A percentile compares a stretch with the other conserved stretches of the same genome.
Conservation (phyloP, 2,113 vertebrate species). For the Rhinoderma darwinii region DNA sequence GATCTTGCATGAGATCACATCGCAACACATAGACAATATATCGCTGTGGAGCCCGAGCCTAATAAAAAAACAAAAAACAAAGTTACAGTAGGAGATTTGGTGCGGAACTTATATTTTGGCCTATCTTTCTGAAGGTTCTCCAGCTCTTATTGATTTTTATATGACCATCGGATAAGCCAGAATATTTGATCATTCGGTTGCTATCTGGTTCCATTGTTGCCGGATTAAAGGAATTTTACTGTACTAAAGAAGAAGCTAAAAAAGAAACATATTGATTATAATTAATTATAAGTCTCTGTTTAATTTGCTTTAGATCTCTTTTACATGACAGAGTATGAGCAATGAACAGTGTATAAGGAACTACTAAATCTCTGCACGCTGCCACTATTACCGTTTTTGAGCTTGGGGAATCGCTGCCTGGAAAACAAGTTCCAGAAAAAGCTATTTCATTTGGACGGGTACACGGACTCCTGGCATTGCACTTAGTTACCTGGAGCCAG, state of each 20-base stretch:
- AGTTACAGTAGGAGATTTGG: no score
- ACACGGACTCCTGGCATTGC: neutral
- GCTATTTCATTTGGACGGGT: slow-evolving; percentile 33
- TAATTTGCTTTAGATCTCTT: neutral
- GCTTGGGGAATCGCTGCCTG: neutral
- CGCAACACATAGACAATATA: no score
- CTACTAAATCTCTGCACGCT: neutral
- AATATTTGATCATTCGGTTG: neutral
- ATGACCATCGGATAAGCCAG: neutral
- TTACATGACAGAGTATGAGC: neutral
- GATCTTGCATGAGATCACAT: no score
- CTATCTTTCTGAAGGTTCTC: no score
- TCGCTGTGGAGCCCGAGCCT: no score
- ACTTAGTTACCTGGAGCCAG: slow-evolving; percentile 26
- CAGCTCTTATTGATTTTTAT: neutral
- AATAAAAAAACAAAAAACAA: no score
- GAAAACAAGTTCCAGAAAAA: neutral
- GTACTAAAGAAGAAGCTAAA: neutral
- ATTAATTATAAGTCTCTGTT: neutral
- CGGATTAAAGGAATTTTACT: neutral
- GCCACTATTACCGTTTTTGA: neutral
- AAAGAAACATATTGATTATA: neutral
- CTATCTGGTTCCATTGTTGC: neutral
- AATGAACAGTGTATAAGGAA: neutral
- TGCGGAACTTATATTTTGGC: no score